Conservation (phyloP, 2,113 vertebrate genomes). For the Lophura nycthemera region DNA sequence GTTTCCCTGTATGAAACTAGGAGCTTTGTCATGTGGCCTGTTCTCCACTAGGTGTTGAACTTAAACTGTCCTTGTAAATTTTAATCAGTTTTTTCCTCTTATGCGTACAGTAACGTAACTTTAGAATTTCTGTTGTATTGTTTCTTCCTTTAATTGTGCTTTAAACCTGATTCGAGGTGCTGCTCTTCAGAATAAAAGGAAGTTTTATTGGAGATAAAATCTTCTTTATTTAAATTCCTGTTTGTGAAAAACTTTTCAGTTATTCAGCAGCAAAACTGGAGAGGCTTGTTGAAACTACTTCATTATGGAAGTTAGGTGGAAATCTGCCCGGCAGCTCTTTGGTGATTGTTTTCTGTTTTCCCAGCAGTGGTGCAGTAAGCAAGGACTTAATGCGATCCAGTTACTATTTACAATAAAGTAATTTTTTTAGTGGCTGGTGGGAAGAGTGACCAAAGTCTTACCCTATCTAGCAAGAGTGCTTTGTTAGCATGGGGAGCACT, state of each 20-base stretch:
- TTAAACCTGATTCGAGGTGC: not conserved
- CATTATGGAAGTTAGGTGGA: not conserved
- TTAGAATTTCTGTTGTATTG: not conserved
- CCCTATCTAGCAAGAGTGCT: not conserved
- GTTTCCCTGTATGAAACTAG: not conserved
- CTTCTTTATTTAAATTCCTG: not conserved
- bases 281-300: not conserved
- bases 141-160: not conserved
- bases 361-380: not conserved
- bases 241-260: not conserved
- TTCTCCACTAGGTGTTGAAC: slow-evolving; percentile 35
- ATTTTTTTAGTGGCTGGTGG: not conserved
- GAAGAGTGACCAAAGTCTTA: not conserved
- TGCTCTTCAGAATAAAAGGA: not conserved
- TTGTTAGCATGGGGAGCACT: not conserved
- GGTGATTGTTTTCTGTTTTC: not conserved
- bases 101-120: not conserved
- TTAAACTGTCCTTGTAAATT: not conserved
- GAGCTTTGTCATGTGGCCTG: not conserved
- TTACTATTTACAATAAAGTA: not conserved
- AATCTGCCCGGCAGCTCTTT: not conserved
- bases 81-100: not conserved
- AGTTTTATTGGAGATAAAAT: not conserved
- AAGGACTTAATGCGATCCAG: not conserved
- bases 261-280: not conserved